Evolutionary conservation across 2,797 vertebrate genomes (phyloP).

Genomic region (Protonibea diacanthus): DNA sequence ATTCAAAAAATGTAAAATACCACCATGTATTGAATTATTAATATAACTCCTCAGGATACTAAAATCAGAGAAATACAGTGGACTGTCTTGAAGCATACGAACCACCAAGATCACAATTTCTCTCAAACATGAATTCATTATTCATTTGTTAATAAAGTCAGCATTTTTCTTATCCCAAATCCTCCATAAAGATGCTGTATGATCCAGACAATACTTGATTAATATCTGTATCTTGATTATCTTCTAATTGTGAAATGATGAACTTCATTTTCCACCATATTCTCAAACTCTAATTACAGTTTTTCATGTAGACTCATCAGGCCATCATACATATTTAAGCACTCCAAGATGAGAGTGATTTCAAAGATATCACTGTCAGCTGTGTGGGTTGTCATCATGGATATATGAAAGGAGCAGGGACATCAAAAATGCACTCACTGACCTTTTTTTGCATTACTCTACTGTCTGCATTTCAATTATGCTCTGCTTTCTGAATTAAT

Average conservation of each 20-base stretch:
- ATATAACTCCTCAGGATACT: background rate
- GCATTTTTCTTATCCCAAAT: background rate
- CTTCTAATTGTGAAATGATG: background rate
- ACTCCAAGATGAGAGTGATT: constrained; percentile 48
- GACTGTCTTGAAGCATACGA: background rate
- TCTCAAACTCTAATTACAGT: constrained; percentile 27
- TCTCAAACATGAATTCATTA: background rate
- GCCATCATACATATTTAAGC: constrained; percentile 73
- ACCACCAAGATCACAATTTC: background rate
- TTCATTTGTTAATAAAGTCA: background rate
- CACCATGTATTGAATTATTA: background rate
- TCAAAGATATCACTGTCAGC: constrained; percentile 55
- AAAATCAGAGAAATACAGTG: background rate
- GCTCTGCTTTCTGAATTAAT: constrained; percentile 75
- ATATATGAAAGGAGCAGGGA: constrained; percentile 41
- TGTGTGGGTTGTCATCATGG: constrained; percentile 32
- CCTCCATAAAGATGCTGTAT: background rate
- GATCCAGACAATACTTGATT: background rate
- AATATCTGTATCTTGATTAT: background rate
- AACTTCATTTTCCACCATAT: constrained; percentile 16
- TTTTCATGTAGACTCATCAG: constrained; percentile 47
- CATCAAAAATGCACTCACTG: constrained; percentile 59
- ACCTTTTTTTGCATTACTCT: constrained; percentile 63
- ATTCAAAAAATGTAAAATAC: background rate
- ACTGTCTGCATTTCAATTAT: constrained; percentile 68